Base-by-base conservation (phyloP, 2,113 vertebrate species). In the Chauna torquata region DNA sequence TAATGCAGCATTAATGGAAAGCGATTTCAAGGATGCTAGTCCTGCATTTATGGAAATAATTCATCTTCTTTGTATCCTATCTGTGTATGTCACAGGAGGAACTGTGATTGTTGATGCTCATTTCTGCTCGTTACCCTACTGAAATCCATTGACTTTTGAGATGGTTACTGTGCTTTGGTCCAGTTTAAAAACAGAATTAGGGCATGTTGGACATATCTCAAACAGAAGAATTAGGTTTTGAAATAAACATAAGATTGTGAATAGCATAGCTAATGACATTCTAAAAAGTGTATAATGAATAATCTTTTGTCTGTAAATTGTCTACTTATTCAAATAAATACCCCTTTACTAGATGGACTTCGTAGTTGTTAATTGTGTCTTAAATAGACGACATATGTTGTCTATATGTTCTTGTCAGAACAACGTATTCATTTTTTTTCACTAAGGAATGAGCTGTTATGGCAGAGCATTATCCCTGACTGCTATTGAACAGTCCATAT, bases 41-140 rank as follows among this genome's bases (percentile, higher is more conserved):
- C 44, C 59, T 52, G 25, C 36, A 47, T 70, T 90, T 65, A 23
- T 4, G 64, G 52, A 59, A 81, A 65, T 36, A 81, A 75, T 52
- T 78, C 15, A n/a, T 76, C 42, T 62, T 50, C 38, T 88, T 59
- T 23, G 3, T 36, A 10, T 30, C 45, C 32, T 80, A 11, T 28
- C 44, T 72, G 25, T 54, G 65, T 36, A 3, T 47, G 50, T 15
- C 38, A 64, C 30, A 34, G 38, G n/a, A 88, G 27, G 61, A 83
- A 50, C 2, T 68, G 42, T 49, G 34, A 77, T 42, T 17, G 54
- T 3, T 1, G 0, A 49, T 83, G 50, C 23, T 71, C 5, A 0
- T 83, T 87, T 77, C 85, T 88, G 58, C 40, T 65, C 45, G 34
- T 23, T 83, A 65, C 44, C 40, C 47, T 30, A 2, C 17, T 79